These are phyloP conservation scores for Drosophila subobscura DNA, from an alignment of 1,140 invertebrate species.

Conservation along the genomic window DNA sequence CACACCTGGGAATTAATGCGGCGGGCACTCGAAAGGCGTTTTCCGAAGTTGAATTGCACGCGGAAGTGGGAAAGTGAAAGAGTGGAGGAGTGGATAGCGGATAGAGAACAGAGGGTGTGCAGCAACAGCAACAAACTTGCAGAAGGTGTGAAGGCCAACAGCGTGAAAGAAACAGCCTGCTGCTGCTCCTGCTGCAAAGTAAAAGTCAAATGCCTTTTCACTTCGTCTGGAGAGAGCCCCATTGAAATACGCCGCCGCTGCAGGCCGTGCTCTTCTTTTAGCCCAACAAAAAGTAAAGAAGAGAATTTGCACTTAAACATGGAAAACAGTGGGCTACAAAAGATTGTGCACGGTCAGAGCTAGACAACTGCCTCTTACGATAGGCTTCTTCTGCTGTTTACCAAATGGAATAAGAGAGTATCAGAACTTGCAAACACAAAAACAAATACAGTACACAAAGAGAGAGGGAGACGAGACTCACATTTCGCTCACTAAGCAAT, in stretches of 20 bases:
- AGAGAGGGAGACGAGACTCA: not conserved
- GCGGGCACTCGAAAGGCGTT: conserved; percentile 69
- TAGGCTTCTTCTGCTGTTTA: not conserved
- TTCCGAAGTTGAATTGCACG: conserved; percentile 27
- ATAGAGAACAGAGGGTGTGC: no score
- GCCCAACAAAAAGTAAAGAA: not conserved
- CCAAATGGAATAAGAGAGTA: no score
- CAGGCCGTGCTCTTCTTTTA: conserved; percentile 24
- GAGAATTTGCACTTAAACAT: no score
- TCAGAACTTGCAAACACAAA: not conserved
- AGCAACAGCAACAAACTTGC: conserved; percentile 10
- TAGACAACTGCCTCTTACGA: not conserved
- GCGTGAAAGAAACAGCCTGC: conserved; percentile 15
- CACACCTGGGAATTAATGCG: conserved; percentile 78
- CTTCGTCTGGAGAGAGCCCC: conserved; percentile 19
- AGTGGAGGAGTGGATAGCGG: conserved; percentile 4
- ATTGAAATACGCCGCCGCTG: conserved; percentile 36
- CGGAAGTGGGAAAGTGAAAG: conserved; percentile 7
- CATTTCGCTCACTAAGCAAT: not conserved
- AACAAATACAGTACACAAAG: not conserved
- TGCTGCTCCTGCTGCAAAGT: conserved; percentile 41
- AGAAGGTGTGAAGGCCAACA: conserved; percentile 64
- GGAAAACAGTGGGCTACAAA: conserved; percentile 25
- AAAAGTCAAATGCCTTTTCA: conserved; percentile 67
- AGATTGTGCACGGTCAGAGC: not conserved